Conservation (phyloP, 2,888 invertebrate species). For the Cheilosia grossa region DNA sequence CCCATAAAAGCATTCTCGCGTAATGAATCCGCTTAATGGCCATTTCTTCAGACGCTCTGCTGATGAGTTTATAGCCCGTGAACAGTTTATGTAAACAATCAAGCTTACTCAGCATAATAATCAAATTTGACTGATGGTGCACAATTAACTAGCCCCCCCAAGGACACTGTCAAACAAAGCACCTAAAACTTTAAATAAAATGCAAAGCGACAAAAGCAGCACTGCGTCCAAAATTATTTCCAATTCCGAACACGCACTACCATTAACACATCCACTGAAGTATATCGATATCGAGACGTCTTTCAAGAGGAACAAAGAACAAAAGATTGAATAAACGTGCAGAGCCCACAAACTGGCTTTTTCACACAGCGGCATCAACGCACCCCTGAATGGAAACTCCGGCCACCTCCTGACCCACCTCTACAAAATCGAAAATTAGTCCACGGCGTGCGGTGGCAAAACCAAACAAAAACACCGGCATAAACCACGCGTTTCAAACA, state of each 20-base stretch:
- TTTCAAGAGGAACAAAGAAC: conserved; percentile 15
- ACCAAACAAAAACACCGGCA: conserved; percentile 29
- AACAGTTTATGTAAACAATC: conserved; percentile 18
- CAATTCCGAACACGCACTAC: conserved; percentile 47
- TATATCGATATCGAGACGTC: conserved; percentile 37
- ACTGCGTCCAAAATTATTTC: conserved; percentile 13
- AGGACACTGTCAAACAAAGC: background rate
- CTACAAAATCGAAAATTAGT: conserved; percentile 20
- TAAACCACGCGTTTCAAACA: conserved; percentile 37
- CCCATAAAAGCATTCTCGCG: background rate
- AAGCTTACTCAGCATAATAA: conserved; percentile 10
- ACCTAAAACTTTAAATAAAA: background rate
- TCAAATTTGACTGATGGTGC: conserved; percentile 23
- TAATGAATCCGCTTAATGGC: background rate
- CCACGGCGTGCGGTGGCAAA: background rate
- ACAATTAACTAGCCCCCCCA: conserved; percentile 27
- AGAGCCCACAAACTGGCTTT: conserved; percentile 16
- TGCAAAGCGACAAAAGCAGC: conserved; percentile 1
- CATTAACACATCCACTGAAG: conserved; percentile 34
- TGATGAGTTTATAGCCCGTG: conserved; percentile 18
- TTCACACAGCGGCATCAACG: conserved; percentile 1
- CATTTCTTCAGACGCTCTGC: background rate
- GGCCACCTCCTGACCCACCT: background rate
- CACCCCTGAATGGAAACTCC: background rate
- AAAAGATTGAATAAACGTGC: conserved; percentile 47